Conservation (phyloP, 2,888 invertebrate genomes). For the Smittia sp. region DNA sequence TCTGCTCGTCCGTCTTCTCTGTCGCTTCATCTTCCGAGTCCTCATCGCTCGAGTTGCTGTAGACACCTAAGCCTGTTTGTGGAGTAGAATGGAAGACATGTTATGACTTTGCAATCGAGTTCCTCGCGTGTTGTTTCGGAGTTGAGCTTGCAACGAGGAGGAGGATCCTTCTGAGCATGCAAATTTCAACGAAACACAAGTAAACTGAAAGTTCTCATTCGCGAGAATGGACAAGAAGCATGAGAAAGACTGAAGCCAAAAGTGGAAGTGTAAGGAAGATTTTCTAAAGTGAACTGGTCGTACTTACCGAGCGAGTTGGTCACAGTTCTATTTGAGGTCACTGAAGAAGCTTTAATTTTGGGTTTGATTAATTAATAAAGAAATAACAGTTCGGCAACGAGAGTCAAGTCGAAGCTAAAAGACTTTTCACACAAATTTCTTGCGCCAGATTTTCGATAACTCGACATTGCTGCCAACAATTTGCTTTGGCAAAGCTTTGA, state of each 20-base stretch:
- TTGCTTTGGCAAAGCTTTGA: no score
- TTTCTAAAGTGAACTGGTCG: neutral
- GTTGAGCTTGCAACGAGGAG: conserved; percentile 10
- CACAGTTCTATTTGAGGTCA: neutral
- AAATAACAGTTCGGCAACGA: conserved; percentile 7
- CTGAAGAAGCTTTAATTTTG: conserved; percentile 33
- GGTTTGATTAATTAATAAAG: conserved; percentile 35
- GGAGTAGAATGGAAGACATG: neutral
- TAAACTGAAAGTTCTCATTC: neutral
- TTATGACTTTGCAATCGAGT: neutral
- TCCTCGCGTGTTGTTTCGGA: neutral
- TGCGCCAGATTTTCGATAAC: neutral
- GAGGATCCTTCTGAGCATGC: conserved; percentile 28
- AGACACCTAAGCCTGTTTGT: conserved; percentile 27
- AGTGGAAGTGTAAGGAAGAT: conserved; percentile 4
- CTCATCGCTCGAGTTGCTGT: conserved; percentile 21
- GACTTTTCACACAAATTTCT: neutral
- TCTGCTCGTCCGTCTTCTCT: neutral
- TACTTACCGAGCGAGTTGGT: conserved; percentile 32
- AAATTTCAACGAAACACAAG: conserved; percentile 22
- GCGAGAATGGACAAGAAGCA: neutral
- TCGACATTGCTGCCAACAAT: neutral
- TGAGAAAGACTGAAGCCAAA: conserved; percentile 16
- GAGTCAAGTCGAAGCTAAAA: neutral
- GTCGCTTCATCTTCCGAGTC: conserved; percentile 13